These are phyloP conservation scores for Pedicia rivosa DNA, from an alignment of 2,888 invertebrate genomes.

Conservation along the genomic window DNA sequence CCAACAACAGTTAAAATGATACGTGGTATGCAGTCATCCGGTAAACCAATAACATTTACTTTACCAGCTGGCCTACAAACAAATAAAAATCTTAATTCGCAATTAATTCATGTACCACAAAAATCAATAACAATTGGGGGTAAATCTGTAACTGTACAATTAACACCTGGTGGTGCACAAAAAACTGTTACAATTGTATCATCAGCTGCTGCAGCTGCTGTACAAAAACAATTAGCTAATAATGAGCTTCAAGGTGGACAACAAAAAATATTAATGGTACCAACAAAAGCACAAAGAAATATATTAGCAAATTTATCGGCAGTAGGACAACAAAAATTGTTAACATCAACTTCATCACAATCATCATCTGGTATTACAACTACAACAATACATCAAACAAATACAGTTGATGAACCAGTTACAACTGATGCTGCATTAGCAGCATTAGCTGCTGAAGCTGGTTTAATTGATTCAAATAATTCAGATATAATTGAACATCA, in stretches of 20 bases:
- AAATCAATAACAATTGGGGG: slow-evolving; percentile 51
- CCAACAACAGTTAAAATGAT: slow-evolving; percentile 34
- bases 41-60: slow-evolving; percentile 53
- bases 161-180: slow-evolving; percentile 38
- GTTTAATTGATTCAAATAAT: slow-evolving; percentile 27
- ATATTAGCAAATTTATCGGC: neutral
- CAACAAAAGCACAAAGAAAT: slow-evolving; percentile 1
- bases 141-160: slow-evolving; percentile 55
- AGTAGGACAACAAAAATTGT: neutral
- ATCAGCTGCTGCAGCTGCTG: slow-evolving; percentile 17
- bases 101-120: slow-evolving; percentile 24
- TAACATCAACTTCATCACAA: neutral
- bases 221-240: slow-evolving; percentile 4
- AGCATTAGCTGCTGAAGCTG: slow-evolving; percentile 44
- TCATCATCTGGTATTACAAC: slow-evolving; percentile 11
- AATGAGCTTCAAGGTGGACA: neutral
- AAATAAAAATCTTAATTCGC: slow-evolving; percentile 14
- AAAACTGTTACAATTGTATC: slow-evolving; percentile 46
- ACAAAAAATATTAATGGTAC: slow-evolving; percentile 1
- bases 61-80: slow-evolving; percentile 31
- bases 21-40: slow-evolving; percentile 28
- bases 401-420: slow-evolving; percentile 26
- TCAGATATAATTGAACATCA: slow-evolving; percentile 22
- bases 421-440: slow-evolving; percentile 45
- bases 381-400: neutral